Evolutionary conservation across 37 sponge, comb jelly and placozoan species (phyloP).

Genomic region (Agelas oroides): DNA sequence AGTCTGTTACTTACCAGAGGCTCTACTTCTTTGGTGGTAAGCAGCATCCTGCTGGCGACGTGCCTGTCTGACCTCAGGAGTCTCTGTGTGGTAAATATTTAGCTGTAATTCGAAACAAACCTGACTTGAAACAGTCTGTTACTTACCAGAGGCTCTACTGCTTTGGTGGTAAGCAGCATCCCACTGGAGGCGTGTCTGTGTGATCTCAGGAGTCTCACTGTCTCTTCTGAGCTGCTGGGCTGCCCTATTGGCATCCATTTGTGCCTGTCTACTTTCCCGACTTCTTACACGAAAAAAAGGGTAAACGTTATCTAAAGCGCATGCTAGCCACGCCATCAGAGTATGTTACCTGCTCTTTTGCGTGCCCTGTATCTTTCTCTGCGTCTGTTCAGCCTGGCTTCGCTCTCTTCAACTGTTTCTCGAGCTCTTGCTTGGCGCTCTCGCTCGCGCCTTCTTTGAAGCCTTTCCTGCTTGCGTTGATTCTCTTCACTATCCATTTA

Average conservation of each 20-base stretch:
- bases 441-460: neutral
- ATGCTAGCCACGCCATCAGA: no score
- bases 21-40: no score
- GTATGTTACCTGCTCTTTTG: neutral
- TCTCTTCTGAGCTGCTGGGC: neutral
- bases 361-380: conserved; percentile 6
- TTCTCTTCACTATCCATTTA: neutral
- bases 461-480: neutral
- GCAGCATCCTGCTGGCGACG: no score
- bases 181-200: neutral
- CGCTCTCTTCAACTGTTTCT: neutral
- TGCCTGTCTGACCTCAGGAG: no score
- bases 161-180: neutral
- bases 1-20: no score
- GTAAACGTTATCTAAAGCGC: neutral
- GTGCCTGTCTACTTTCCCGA: no score
- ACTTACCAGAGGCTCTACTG: neutral
- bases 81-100: no score
- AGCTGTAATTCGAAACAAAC: no score
- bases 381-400: neutral
- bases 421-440: neutral
- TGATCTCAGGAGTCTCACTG: neutral
- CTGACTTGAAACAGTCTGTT: no score
- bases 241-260: no score
- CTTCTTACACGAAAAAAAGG: neutral